phyloP scores from a whole-genome alignment of 2,888 invertebrate genomes.

The Megastigmus dorsalis region DNA sequence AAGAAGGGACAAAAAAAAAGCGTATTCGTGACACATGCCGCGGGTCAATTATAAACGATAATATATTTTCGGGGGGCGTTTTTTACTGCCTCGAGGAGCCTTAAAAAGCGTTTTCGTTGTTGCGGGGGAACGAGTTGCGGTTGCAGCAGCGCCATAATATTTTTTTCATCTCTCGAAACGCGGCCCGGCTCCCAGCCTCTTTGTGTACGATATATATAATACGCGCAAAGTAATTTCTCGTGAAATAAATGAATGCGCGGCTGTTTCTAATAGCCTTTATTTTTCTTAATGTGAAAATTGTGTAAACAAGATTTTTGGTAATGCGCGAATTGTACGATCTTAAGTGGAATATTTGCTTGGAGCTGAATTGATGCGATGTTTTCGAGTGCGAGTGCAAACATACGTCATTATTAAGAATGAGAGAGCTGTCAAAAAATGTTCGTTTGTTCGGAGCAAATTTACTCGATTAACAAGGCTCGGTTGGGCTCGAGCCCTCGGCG shows the following conservation, averaged over 20 bases:
- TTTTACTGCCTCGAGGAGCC: not conserved
- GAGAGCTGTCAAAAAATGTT: not conserved
- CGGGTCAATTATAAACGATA: conserved; percentile 25
- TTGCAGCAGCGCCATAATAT: not conserved
- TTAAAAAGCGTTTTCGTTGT: not conserved
- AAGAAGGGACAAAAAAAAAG: conserved; percentile 6
- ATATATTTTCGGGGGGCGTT: conserved; percentile 21
- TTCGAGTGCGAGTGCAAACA: too few relatives aligned
- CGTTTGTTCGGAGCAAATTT: not conserved
- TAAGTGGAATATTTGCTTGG: too few relatives aligned
- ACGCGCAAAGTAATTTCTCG: too few relatives aligned
- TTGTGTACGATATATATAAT: too few relatives aligned
- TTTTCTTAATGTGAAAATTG: too few relatives aligned
- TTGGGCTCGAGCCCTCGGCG: not conserved
- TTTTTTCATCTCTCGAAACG: not conserved
- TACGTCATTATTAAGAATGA: not conserved
- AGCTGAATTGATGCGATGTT: too few relatives aligned
- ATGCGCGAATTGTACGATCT: too few relatives aligned
- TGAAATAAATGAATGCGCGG: too few relatives aligned
- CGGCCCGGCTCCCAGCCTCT: too few relatives aligned
- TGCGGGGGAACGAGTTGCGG: too few relatives aligned
- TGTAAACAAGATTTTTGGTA: too few relatives aligned
- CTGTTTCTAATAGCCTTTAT: too few relatives aligned
- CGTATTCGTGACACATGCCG: not conserved
- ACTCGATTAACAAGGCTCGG: conserved; percentile 12